phyloP scores from a whole-genome alignment of 2,113 vertebrate species.

The Phycodurus eques region DNA sequence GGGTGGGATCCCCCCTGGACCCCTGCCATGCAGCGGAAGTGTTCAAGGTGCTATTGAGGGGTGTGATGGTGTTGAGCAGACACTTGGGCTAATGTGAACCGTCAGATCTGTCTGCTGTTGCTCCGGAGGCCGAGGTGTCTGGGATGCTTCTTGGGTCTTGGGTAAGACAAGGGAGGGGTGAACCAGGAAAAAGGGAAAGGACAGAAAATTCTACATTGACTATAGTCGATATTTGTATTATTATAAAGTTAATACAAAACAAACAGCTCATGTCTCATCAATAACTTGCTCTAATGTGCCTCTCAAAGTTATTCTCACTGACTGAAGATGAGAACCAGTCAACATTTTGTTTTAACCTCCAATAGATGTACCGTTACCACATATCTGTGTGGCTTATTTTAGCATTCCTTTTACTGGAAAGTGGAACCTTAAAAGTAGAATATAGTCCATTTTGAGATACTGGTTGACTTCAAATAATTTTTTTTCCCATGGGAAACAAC shows the following conservation, averaged over 20 bases:
- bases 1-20: constrained; percentile 29
- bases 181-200: neutral
- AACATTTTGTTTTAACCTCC: no score
- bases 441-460: no score
- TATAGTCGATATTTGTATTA: neutral
- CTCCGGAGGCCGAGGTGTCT: constrained; percentile 58
- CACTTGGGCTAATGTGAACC: constrained; percentile 67
- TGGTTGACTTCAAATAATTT: constrained; percentile 6
- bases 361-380: neutral
- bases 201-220: neutral
- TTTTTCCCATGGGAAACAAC: no score
- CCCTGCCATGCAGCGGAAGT: constrained; percentile 60
- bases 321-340: neutral
- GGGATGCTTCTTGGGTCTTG: constrained; percentile 61
- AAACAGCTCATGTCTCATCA: neutral
- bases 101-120: constrained; percentile 62
- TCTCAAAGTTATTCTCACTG: no score
- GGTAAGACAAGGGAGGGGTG: constrained; percentile 15
- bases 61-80: constrained; percentile 63
- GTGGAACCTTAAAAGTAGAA: neutral
- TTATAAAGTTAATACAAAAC: neutral
- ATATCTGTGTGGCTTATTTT: neutral
- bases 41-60: constrained; percentile 34
- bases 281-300: neutral
- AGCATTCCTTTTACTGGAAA: neutral